Evolutionary conservation across 2,888 invertebrate species (phyloP), one percentile per base, ranked within the genome.

Genomic region (Cataglyphis cursor): DNA sequence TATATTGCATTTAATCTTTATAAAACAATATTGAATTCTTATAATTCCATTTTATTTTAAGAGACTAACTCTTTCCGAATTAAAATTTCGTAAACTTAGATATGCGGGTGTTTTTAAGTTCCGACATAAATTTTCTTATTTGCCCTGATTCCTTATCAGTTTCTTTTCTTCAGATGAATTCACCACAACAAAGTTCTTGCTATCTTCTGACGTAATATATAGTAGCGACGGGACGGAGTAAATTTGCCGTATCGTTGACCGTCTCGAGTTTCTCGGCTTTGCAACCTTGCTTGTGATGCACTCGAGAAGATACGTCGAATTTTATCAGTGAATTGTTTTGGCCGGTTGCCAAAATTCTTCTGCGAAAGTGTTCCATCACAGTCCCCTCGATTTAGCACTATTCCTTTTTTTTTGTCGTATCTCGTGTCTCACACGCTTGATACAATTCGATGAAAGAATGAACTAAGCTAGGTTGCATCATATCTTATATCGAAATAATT

Each of bases 321-420:
- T 93, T 94, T 92, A 94, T 91, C 93, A 92, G 93, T 91, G 75
- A 94, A 90, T 95, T 10, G 96, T 96, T 44, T 96, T 95, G 1
- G 97, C 96, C 0, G 96, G 96, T 81, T 97, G 95, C 85, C 98
- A 98, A 91, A 98, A 97, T 89, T 81, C 66, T 68, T 54, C 81
- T 64, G 81, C 81, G 81, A 87, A 64, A 87, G 82, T 64, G 57
- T 82, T 85, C 89, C 75, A 89, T 89, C 82, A 9, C 66, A 6
- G 10, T 57, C 12, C 48, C 51, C 21, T 44, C 21, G 21, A 68
- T 3, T 38, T 41, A n/a, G 66, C n/a, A 35, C 4, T 35, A 35
- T 78, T 51, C 41, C 41, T 68, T 21, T 51, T 61, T 31, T 61
- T 31, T 41, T 31, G 15, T 54, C 62, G 18, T 48, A n/a, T 51